Conservation (phyloP, 92 coral and sea anemone species). For the Isaurus tuberculatus region DNA sequence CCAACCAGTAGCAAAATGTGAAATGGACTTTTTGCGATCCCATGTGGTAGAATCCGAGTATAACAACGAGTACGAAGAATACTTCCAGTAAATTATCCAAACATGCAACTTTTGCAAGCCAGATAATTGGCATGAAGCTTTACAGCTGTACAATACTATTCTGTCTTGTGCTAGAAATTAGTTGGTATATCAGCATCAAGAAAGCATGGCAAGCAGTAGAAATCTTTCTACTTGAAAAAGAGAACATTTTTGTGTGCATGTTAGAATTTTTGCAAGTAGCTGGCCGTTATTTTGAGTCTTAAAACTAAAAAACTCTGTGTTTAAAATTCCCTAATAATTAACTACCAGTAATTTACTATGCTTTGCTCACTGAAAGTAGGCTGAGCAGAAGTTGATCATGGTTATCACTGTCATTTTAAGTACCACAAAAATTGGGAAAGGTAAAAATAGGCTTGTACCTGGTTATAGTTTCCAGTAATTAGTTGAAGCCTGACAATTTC, state of each 20-base stretch:
- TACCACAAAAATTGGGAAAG: neutral
- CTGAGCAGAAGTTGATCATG: neutral
- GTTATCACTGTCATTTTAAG: neutral
- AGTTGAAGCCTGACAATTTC: neutral
- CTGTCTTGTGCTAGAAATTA: neutral
- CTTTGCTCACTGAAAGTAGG: neutral
- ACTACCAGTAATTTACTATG: neutral
- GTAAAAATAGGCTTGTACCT: neutral
- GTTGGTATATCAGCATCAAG: neutral
- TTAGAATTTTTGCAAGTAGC: neutral
- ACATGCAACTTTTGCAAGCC: neutral
- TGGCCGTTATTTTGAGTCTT: neutral
- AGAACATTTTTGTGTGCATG: too few species aligned
- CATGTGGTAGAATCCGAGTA: constrained; percentile 16
- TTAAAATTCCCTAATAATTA: neutral
- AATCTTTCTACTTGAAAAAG: neutral
- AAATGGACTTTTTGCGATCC: constrained; percentile 16
- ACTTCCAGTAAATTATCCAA: constrained; percentile 7
- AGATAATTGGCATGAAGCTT: constrained; percentile 2
- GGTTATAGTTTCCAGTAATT: neutral
- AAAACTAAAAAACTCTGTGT: neutral
- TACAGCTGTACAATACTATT: neutral
- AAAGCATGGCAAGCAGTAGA: neutral
- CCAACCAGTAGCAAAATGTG: constrained; percentile 4
- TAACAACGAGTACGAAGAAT: constrained; percentile 14